Percentiles rank a stretch among this genome's conserved stretches.
Evolutionary conservation across 2,113 vertebrate genomes (phyloP).

Genomic region (Melanotaenia duboulayi): DNA sequence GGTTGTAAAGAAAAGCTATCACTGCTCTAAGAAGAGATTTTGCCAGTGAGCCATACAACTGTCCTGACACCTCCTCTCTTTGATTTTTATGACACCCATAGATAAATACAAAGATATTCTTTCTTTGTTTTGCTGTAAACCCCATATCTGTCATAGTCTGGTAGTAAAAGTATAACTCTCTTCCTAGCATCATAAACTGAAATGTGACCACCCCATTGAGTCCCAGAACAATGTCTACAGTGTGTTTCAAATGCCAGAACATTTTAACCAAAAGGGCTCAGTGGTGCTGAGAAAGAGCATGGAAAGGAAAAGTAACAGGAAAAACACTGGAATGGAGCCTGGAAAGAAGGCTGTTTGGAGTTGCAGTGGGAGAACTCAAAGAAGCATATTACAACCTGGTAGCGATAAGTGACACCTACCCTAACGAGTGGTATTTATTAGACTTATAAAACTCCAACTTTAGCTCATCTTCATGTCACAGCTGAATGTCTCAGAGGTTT

Average conservation of each 20-base stretch:
- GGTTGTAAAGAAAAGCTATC: no score
- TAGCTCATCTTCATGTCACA: constrained; percentile 38
- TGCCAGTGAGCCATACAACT: no score
- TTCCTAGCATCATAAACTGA: constrained; percentile 44
- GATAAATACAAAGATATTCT: neutral
- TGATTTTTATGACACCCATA: no score
- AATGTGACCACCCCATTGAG: constrained; percentile 27
- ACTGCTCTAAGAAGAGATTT: no score
- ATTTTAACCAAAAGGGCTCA: constrained; percentile 45
- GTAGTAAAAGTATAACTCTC: constrained; percentile 18
- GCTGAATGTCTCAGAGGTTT: constrained; percentile 39
- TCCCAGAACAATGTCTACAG: constrained; percentile 63
- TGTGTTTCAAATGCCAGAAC: constrained; percentile 60
- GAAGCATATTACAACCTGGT: constrained; percentile 43
- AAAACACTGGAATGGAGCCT: constrained; percentile 55
- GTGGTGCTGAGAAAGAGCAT: constrained; percentile 21
- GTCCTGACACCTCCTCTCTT: no score
- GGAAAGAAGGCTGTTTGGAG: constrained; percentile 58
- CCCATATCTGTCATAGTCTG: neutral
- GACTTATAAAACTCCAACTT: constrained; percentile 36
- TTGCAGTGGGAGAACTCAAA: constrained; percentile 37
- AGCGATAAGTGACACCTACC: constrained; percentile 50
- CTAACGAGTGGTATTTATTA: constrained; percentile 45
- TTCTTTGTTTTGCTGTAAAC: neutral
- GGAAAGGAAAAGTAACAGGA: constrained; percentile 64